These are phyloP conservation scores for Holothuria glaberrima DNA, from an alignment of 35 echinoderm and acorn worm species.

Conservation along the genomic window DNA sequence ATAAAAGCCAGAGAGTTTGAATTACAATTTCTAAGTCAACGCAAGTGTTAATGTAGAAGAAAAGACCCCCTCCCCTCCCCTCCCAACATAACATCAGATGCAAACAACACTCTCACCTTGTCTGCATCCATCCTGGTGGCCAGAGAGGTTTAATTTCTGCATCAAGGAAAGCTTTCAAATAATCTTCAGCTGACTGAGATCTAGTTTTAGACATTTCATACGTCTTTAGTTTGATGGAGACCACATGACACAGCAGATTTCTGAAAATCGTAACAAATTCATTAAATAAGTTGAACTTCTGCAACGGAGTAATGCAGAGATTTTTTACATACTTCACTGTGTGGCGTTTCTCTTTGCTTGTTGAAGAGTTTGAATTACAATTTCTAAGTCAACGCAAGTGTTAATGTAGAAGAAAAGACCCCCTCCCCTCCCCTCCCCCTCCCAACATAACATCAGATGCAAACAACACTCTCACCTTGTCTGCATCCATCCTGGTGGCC, in stretches of 20 bases:
- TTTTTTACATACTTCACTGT: no score
- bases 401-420: not conserved
- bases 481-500: constrained; percentile 92
- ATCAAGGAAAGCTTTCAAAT: constrained; percentile 86
- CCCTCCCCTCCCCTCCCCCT: no score
- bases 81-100: no score
- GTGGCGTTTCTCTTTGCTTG: no score
- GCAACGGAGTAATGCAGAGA: no score
- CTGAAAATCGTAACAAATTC: constrained; percentile 26
- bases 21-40: no score
- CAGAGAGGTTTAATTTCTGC: constrained; percentile 87
- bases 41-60: not conserved
- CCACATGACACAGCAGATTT: constrained; percentile 82
- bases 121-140: constrained; percentile 93
- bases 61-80: not conserved
- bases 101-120: constrained; percentile 61
- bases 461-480: constrained; percentile 69
- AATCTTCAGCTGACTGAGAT: constrained; percentile 93
- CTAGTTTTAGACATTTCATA: constrained; percentile 87
- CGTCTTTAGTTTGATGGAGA: constrained; percentile 84
- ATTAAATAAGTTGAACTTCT: no score
- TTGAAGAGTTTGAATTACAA: no score
- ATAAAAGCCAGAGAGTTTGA: no score
- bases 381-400: no score
- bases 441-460: no score